Conservation (phyloP, 2,113 vertebrate genomes). For the Irena cyanogastra region DNA sequence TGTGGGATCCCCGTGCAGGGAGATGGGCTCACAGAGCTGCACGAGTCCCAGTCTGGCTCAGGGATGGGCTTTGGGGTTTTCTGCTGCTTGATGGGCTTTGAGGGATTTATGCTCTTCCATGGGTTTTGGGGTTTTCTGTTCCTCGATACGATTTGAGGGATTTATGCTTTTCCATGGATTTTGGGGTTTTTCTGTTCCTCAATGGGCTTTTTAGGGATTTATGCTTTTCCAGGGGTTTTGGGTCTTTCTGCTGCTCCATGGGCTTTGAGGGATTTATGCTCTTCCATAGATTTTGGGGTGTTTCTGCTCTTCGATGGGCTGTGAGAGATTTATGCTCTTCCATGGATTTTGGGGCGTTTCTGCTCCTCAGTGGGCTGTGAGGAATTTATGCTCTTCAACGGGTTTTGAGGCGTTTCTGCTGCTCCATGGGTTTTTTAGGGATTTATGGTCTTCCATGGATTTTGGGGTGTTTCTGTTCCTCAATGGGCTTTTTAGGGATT, state of each 20-base stretch:
- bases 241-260: no score
- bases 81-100: fast-evolving
- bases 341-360: neutral
- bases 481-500: no score
- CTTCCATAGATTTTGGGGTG: fast-evolving
- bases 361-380: no score
- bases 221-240: no score
- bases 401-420: no score
- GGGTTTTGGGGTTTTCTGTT: no score
- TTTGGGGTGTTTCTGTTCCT: no score
- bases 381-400: no score
- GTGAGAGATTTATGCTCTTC: neutral
- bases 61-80: neutral
- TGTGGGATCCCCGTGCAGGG: fast-evolving
- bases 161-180: neutral
- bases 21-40: neutral
- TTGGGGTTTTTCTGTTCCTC: no score
- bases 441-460: neutral
- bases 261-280: no score
- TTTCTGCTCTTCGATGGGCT: fast-evolving
- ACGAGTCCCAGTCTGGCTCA: fast-evolving
- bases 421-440: no score
- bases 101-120: neutral
- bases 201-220: no score
- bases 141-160: neutral